Base-by-base conservation (phyloP, 37 sponge, comb jelly and placozoan genomes). In the Bolinopsis microptera region DNA sequence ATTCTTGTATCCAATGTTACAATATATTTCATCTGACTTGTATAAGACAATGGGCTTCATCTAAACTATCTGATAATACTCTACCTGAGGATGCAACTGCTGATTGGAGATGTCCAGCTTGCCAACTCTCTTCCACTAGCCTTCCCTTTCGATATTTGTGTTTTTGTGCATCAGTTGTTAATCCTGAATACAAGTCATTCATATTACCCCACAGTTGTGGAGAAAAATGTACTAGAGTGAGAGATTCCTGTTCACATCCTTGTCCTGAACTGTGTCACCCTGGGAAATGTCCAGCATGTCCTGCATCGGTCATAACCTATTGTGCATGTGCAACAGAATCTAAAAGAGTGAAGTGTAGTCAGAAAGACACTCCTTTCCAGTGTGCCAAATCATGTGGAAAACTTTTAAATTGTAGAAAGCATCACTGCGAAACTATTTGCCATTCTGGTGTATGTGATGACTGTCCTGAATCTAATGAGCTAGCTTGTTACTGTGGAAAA, bases 211-310 rank as follows among this genome's bases (percentile, higher is more conserved):
- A 86, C 35, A 86, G 90, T 27, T 86, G 90, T 26, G 90, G 90
- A 39, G 90, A 86, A 86, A 86, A 86, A 41, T 86, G 90, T 34
- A 28, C 36, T 26, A 86, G 90, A 86, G 0, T 23, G 26, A 86
- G 61, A 40, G 48, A 39, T 3, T n/a, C 25, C 2, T 86, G 90
- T n/a, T 36, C 26, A 22, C 90, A 86, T 86, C 27, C 61, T 27
- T 86, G 90, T 38, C 90, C 90, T 22, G 61, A 86, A 26, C 61
- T 86, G 0, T 86, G 90, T 48, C 90, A 86, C 26, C 90, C 90
- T 5, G 90, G 90, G 3, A 86, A 86, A 27, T 86, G 90, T 27
- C 90, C 90, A 5, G 36, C 41, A 18, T 86, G 90, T 27, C 48
- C 36, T 39, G 36, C 36, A n/a, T 26, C 61, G 9, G 90, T 86